Base-by-base conservation (phyloP, 2,113 vertebrate genomes). In the Muntiacus muntjak region DNA sequence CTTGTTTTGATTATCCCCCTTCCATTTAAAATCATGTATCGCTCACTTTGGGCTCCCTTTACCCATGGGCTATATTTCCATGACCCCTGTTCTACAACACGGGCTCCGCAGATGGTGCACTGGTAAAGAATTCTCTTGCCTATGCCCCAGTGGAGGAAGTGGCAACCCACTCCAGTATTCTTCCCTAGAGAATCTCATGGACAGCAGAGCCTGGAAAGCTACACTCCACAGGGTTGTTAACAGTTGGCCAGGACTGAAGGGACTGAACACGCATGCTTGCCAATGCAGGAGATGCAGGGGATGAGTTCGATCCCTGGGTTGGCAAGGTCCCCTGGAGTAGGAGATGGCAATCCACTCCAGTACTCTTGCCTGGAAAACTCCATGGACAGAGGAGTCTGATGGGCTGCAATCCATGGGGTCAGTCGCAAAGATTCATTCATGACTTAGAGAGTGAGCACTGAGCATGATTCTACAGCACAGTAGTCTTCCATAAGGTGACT, bases 271-370 rank as follows among this genome's bases (percentile, higher is more conserved):
- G 2, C 19, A 5, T 74, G 67, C 67, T 40, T 40, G n/a, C 67
- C 10, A 40, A 2, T 74, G 67, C n/a, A 71, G n/a, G 67, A 71
- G 19, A 36, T 23, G n/a, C 5, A 23, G 67, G 5, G 19, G 10
- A 23, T 23, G n/a, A 23, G 19, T 13, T 40, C 0, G 0, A 23
- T 74, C 67, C 10, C 67, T 74, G n/a, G 5, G n/a, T 23, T 0
- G 2, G n/a, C n/a, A 40, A 40, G 67, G 1, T 23, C 10, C 19
- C n/a, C 19, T 40, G n/a, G 67, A 40, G n/a, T 12, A 76, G 23
- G 40, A 76, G 43, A 26, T 26, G 23, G 23, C 21, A 76, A 76
- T 26, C 23, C 40, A 7, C 12, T 76, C 71, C 71, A 76, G 6
- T 13, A 43, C 7, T 43, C 71, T 76, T 15, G 36, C 71, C 40